Percentiles rank a stretch among this genome's conserved stretches.
These are phyloP conservation scores for Porphyrio hochstetteri DNA, from an alignment of 2,113 vertebrate species.

Conservation along the genomic window DNA sequence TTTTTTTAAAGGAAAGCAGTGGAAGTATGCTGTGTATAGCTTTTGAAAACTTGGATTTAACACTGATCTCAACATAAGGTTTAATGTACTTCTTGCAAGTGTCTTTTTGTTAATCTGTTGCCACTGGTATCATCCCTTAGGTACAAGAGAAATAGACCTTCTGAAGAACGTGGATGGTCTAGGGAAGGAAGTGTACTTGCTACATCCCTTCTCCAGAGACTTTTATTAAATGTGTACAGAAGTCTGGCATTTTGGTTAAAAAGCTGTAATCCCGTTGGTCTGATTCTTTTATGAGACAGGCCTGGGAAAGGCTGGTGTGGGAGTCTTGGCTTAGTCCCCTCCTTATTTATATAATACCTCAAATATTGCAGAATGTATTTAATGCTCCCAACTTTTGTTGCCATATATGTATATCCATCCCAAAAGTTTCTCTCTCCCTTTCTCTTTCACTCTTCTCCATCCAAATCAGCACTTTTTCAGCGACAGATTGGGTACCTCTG, in stretches of 20 bases:
- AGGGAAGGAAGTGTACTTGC: not conserved
- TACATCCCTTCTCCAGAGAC: not conserved
- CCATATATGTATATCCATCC: not conserved
- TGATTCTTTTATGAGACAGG: not conserved
- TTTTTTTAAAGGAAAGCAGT: not conserved
- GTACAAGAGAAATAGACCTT: not conserved
- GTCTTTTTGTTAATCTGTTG: not conserved
- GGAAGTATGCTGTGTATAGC: not conserved
- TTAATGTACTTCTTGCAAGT: not conserved
- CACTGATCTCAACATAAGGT: not conserved
- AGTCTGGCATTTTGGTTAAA: not conserved
- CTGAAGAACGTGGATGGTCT: not conserved
- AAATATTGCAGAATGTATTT: not conserved
- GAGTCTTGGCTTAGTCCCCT: not conserved
- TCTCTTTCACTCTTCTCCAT: not conserved
- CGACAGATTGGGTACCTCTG: not conserved
- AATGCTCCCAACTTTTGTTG: not conserved
- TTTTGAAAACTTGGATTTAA: not conserved
- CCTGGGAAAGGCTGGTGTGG: not conserved
- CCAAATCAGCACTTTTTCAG: not conserved
- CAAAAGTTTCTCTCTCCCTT: not conserved
- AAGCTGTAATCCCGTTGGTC: not conserved
- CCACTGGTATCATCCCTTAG: not conserved
- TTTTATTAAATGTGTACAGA: not conserved
- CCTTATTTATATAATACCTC: not conserved